Evolutionary conservation across 2,797 vertebrate species (phyloP).

Genomic region (Rhadinocentrus ornatus): DNA sequence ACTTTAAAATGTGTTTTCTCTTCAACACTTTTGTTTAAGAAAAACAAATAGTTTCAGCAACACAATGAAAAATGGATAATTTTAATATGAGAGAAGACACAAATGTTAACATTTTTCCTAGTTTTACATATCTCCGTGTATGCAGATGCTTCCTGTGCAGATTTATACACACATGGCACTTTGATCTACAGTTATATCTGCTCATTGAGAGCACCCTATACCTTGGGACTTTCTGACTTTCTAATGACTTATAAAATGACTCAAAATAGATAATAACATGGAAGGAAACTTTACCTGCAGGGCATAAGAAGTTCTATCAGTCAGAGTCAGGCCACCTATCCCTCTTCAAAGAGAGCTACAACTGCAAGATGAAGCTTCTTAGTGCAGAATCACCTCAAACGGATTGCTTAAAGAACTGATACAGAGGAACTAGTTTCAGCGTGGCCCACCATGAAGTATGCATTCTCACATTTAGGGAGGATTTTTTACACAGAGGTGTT

Average conservation of each 20-base stretch:
- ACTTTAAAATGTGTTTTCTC: neutral
- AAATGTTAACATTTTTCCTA: neutral
- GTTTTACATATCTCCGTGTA: neutral
- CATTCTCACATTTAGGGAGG: slow-evolving; percentile 27
- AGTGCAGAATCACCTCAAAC: slow-evolving; percentile 49
- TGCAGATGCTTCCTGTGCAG: neutral
- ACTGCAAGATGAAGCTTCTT: slow-evolving; percentile 36
- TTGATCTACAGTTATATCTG: slow-evolving; percentile 16
- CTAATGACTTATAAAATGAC: slow-evolving; percentile 38
- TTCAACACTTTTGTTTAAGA: neutral
- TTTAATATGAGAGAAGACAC: neutral
- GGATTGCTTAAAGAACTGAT: slow-evolving; percentile 41
- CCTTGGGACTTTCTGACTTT: slow-evolving; percentile 27
- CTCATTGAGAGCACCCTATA: slow-evolving; percentile 29
- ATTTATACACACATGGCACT: neutral
- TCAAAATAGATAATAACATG: slow-evolving; percentile 55
- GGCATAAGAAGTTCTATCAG: slow-evolving; percentile 55
- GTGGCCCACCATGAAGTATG: slow-evolving; percentile 32
- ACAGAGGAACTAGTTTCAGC: slow-evolving; percentile 37
- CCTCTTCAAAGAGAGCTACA: slow-evolving; percentile 14
- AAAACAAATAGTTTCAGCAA: neutral
- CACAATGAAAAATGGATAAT: neutral
- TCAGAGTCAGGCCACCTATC: slow-evolving; percentile 48
- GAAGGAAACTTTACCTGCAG: slow-evolving; percentile 49
- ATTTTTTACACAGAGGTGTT: slow-evolving; percentile 52